Percentiles rank a stretch among this genome's conserved stretches.
These are phyloP conservation scores for Bergia puertoricense DNA, from an alignment of 92 coral and sea anemone genomes.

Conservation along the genomic window DNA sequence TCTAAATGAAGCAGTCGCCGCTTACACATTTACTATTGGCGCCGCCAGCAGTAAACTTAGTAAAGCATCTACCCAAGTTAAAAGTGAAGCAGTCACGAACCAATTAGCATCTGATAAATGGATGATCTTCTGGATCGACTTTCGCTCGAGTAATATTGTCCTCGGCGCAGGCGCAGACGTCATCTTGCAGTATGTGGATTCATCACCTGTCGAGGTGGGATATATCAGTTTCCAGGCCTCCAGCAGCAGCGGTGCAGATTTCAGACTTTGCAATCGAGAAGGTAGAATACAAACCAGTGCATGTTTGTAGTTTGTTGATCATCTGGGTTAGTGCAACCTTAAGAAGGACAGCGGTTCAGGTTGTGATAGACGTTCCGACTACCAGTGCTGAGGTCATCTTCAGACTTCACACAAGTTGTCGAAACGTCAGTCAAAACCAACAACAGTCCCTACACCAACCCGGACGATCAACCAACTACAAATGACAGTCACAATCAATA, in stretches of 20 bases:
- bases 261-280: slow-evolving; percentile 57
- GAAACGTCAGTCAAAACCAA: no score
- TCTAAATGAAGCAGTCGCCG: slow-evolving; percentile 10
- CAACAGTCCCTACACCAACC: no score
- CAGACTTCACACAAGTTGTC: no score
- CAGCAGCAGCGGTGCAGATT: slow-evolving; percentile 5
- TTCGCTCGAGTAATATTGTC: slow-evolving; percentile 74
- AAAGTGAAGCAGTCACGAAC: background rate
- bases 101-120: slow-evolving; percentile 18
- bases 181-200: slow-evolving; percentile 56
- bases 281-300: slow-evolving; percentile 28
- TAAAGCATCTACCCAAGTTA: background rate
- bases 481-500: no score
- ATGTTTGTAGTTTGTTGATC: no score
- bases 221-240: slow-evolving; percentile 63
- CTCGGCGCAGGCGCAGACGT: slow-evolving; percentile 74
- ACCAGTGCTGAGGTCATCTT: no score
- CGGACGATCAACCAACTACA: no score
- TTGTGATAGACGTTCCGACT: no score
- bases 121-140: slow-evolving; percentile 79
- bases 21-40: slow-evolving; percentile 58
- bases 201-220: slow-evolving; percentile 60
- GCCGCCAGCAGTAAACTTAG: background rate
- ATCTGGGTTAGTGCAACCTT: no score
- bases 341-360: no score